Base-by-base conservation (phyloP, 92 coral and sea anemone genomes). In the Porites rus region DNA sequence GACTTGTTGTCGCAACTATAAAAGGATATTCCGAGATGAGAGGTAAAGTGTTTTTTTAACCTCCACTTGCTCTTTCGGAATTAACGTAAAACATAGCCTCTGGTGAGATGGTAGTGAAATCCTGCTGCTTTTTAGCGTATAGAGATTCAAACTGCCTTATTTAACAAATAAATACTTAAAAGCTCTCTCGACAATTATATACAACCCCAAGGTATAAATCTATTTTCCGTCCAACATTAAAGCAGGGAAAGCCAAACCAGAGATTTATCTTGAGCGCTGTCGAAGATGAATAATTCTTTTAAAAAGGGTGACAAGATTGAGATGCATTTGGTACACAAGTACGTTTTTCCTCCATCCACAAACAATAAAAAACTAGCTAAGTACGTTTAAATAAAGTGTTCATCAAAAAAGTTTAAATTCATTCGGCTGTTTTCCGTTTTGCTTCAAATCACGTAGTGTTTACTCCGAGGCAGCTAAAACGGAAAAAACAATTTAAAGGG, bases 231-330 rank as follows among this genome's bases (percentile, higher is more conserved):
- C 16, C 56, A 59, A 20, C 1, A 10, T 56, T 11, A 81, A 66
- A 70, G 85, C 85, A 69, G 60, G 69, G 59, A 53, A 20, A 58
- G 12, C 6, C 58, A 66, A 70, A 28, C 21, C 6, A 38, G 20
- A 58, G 69, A 81, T 81, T 69, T 71, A 70, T 81, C 46, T 38
- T 59, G 38, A 13, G 31, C 31, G 31, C n/a, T 69, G 38, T 10
- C 24, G 38, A 8, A 25, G 69, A 19, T 28, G 58, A 46, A 51
- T 20, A 24, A 81, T 53, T 22, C 12, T 18, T 24, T 14, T 6
- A 81, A 17, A 25, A 51, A 81, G 43, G n/a, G 25, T 8, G n/a
- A 13, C 59, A 24, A 24, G 12, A 18, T 20, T 50, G 72, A 64
- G 46, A 46, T 0, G 9, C 46, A 6, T 10, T 19, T 8, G 4